Conservation (phyloP, 2,888 invertebrate genomes). For the Villa cingulata region DNA sequence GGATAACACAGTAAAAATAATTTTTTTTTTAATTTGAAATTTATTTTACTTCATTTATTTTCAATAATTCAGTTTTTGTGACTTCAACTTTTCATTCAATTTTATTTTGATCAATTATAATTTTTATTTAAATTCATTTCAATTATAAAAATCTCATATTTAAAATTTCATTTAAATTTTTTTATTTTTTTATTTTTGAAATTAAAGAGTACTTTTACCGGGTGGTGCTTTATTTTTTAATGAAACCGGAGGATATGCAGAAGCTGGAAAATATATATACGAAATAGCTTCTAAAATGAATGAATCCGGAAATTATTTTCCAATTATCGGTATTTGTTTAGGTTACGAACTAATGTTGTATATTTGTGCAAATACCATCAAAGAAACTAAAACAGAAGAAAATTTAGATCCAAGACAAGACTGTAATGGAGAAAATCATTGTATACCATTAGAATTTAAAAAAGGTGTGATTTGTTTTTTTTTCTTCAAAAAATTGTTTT, state of each 20-base stretch:
- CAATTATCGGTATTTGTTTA: conserved; percentile 76
- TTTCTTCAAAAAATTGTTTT: neutral
- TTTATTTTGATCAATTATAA: too few relatives aligned
- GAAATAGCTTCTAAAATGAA: conserved; percentile 54
- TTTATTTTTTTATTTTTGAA: neutral
- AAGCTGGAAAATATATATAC: conserved; percentile 53
- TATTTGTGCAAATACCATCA: conserved; percentile 36
- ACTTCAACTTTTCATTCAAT: too few relatives aligned
- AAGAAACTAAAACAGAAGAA: conserved; percentile 14
- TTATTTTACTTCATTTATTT: too few relatives aligned
- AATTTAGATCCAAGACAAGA: conserved; percentile 42
- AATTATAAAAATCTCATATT: neutral
- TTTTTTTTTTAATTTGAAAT: too few relatives aligned
- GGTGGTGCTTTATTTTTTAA: conserved; percentile 3
- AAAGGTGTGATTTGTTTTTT: conserved; percentile 44
- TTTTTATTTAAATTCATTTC: too few relatives aligned
- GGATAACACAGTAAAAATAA: neutral
- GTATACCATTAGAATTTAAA: conserved; percentile 51
- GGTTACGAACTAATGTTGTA: conserved; percentile 69
- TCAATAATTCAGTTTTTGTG: too few relatives aligned
- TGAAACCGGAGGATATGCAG: conserved; percentile 47
- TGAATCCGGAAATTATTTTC: conserved; percentile 56
- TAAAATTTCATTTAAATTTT: too few relatives aligned
- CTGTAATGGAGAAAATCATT: conserved; percentile 44
- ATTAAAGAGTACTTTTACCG: conserved; percentile 2